Conservation (phyloP, 2,797 vertebrate species). For the Glyptemys insculpta region DNA sequence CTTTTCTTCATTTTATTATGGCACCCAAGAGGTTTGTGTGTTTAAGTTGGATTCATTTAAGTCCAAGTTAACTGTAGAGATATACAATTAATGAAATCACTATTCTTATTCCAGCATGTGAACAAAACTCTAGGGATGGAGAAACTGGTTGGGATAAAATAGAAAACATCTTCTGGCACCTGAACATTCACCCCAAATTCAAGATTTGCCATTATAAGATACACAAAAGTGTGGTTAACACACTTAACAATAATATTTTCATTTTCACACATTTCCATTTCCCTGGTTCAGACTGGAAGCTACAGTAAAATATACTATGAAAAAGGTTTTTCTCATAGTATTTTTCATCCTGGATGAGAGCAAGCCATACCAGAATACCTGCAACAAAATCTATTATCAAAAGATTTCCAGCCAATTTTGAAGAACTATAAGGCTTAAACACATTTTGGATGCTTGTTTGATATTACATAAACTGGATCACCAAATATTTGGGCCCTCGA, state of each 20-base stretch:
- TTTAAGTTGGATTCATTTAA: neutral
- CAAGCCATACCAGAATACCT: neutral
- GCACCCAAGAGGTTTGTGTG: neutral
- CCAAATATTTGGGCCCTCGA: neutral
- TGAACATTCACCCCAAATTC: neutral
- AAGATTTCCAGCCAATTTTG: neutral
- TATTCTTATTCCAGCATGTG: neutral
- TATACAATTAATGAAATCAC: neutral
- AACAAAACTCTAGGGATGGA: neutral
- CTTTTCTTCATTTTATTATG: neutral
- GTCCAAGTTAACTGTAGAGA: neutral
- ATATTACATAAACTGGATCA: neutral
- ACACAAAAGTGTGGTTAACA: neutral
- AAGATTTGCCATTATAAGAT: neutral
- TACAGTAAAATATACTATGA: neutral
- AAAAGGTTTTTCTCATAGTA: neutral
- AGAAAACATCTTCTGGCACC: neutral
- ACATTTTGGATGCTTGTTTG: neutral
- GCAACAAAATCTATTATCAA: neutral
- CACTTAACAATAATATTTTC: neutral
- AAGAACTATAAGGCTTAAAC: neutral
- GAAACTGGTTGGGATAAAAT: neutral
- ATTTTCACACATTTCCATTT: neutral
- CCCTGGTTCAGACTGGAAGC: neutral
- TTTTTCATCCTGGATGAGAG: neutral